Evolutionary conservation across 2,888 invertebrate genomes (phyloP), one percentile per base, ranked within the genome.

Genomic region (Heliconius cydno): DNA sequence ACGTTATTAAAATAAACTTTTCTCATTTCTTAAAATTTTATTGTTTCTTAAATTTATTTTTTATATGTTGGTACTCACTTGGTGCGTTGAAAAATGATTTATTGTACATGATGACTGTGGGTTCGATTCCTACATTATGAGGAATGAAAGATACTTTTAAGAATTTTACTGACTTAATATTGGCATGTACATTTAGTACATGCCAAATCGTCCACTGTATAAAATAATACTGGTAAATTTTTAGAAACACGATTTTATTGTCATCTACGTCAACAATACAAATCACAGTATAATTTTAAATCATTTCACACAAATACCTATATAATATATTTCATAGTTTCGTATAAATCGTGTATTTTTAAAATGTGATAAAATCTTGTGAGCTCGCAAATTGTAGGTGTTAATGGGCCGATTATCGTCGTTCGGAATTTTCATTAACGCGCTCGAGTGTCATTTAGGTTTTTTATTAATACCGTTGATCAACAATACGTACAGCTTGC

Each of bases 321-420:
- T 38, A 70, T 46, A 60, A 25, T 19, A 34, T 52, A 52, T 46
- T 13, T 66, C 52, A 34, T 67, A 73, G 46, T 66, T 66, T 65
- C 52, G 30, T 65, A 67, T 73, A 38, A 78, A 73, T 78, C 22
- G 67, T 68, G 68, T 79, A 63, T 77, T 60, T 77, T 77, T 60
- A 38, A 52, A 77, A 80, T 68, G 80, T 79, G 66, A 80, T 78
- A 70, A 74, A 71, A 74, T 77, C 60, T 67, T 63, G 70, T 77
- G 72, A 76, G 76, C 67, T 73, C 68, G 79, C 79, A 74, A 73
- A 41, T 76, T 77, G 79, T 82, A 81, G 77, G 79, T 81, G 81
- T 79, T 83, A 81, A 82, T 84, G 81, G 77, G 80, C 70, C 78
- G 79, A 81, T 82, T 81, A 82, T 78, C 76, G 77, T 70, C 63